phyloP scores from a whole-genome alignment of 2,797 vertebrate genomes.

The Chelmon rostratus region DNA sequence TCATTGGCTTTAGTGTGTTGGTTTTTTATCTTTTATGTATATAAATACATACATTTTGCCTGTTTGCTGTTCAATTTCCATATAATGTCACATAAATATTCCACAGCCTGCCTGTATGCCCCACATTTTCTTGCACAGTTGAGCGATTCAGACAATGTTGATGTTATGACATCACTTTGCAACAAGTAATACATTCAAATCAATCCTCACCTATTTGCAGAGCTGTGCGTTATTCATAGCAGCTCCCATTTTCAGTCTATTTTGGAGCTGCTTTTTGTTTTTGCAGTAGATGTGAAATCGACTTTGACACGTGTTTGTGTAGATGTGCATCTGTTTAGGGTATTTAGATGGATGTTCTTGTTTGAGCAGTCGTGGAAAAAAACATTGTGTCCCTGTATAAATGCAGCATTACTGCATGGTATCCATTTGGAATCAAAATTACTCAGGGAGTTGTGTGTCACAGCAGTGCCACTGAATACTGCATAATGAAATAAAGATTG shows the following conservation, averaged over 20 bases:
- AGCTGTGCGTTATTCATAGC: conserved; percentile 61
- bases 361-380: conserved; percentile 38
- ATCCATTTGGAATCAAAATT: conserved; percentile 48
- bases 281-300: conserved; percentile 28
- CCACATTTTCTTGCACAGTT: conserved; percentile 21
- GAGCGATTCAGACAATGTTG: conserved; percentile 41
- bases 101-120: conserved; percentile 12
- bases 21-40: not conserved
- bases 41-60: not conserved
- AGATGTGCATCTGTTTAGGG: conserved; percentile 23
- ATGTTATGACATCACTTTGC: conserved; percentile 67
- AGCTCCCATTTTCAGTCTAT: conserved; percentile 38
- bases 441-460: conserved; percentile 21
- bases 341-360: conserved; percentile 33
- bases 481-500: conserved; percentile 44
- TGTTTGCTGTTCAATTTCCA: conserved; percentile 41
- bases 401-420: conserved; percentile 33
- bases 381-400: conserved; percentile 37
- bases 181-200: conserved; percentile 71
- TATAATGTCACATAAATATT: conserved; percentile 54
- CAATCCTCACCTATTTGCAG: conserved; percentile 54
- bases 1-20: not conserved
- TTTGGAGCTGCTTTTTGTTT: conserved; percentile 33
- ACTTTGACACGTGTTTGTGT: conserved; percentile 35
- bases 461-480: conserved; percentile 18